phyloP scores from a whole-genome alignment of 2,888 invertebrate species.

The Rhagium mordax region DNA sequence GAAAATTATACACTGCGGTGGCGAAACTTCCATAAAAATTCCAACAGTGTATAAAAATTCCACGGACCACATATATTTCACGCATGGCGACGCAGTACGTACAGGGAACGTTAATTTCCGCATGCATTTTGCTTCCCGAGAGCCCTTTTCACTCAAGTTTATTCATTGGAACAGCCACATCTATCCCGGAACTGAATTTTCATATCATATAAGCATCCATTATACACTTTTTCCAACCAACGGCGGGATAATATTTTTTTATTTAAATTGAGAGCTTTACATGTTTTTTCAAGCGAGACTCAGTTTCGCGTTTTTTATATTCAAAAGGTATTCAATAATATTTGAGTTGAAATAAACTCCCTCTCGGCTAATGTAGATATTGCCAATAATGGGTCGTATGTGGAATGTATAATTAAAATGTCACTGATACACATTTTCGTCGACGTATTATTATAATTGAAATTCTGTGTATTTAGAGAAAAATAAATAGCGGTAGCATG shows the following conservation, averaged over 20 bases:
- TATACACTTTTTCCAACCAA: conserved; percentile 30
- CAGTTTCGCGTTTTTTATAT: conserved; percentile 2
- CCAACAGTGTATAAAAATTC: conserved; percentile 24
- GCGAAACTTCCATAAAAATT: conserved; percentile 23
- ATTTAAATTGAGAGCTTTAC: conserved; percentile 28
- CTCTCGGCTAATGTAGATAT: neutral
- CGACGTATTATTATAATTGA: neutral
- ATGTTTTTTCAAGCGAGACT: neutral
- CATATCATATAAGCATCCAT: conserved; percentile 37
- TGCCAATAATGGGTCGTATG: neutral
- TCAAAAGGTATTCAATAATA: conserved; percentile 9
- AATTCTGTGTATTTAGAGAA: neutral
- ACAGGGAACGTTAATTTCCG: conserved; percentile 47
- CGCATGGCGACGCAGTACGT: conserved; percentile 40
- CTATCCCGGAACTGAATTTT: conserved; percentile 46
- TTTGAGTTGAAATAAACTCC: neutral
- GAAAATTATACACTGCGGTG: conserved; percentile 14
- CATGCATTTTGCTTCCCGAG: conserved; percentile 42
- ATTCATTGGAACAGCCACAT: conserved; percentile 45
- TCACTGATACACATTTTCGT: neutral
- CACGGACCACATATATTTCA: conserved; percentile 41
- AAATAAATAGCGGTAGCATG: too few species aligned
- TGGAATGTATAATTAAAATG: neutral
- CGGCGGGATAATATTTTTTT: conserved; percentile 27
- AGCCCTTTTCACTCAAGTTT: conserved; percentile 41